Evolutionary conservation across 2,797 vertebrate genomes (phyloP), one percentile per base, ranked within the genome.

Genomic region (Scyliorhinus canicula): DNA sequence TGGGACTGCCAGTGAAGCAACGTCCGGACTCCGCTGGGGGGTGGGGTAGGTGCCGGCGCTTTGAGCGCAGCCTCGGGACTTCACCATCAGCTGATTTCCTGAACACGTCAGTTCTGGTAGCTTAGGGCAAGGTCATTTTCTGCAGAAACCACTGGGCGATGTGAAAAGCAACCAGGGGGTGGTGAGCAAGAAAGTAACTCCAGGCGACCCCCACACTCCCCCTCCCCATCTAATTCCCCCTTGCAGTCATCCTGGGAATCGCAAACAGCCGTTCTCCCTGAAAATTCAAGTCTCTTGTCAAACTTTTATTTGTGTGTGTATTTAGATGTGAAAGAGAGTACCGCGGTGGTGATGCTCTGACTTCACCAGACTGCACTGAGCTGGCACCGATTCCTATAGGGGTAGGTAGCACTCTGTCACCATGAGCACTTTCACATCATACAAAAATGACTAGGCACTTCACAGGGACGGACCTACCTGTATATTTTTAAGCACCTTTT

Each of bases 41-140:
- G n/a, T n/a, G n/a, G 57, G 57, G n/a, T n/a, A 44, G 88, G 88
- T 65, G 57, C 60, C 44, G 57, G 35, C 35, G 55, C 57, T 65
- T 40, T 63, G 4, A n/a, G 35, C 86, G 35, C 86, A 60, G 88
- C 88, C n/a, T 65, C 57, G 2, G 85, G 31, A 57, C 52, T 88
- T 31, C 28, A 1, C 88, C 35, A 91, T 91, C 88, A 91, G 88
- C 88, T 91, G 88, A 91, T 91, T 65, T 91, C 88, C 88, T 91
- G 88, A 63, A 91, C 57, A 91, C 88, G 88, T 91, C 88, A 91
- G 88, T 63, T 65, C 88, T 63, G n/a, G 40, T 44, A 26, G 52
- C 85, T 60, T 12, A 57, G 52, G 57, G 57, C 60, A 63, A 91
- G 57, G 57, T 63, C 57, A 91, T 8, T 24, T 26, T 31, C 52